phyloP scores from a whole-genome alignment of 2,888 invertebrate species.

The Cephus spinipes region DNA sequence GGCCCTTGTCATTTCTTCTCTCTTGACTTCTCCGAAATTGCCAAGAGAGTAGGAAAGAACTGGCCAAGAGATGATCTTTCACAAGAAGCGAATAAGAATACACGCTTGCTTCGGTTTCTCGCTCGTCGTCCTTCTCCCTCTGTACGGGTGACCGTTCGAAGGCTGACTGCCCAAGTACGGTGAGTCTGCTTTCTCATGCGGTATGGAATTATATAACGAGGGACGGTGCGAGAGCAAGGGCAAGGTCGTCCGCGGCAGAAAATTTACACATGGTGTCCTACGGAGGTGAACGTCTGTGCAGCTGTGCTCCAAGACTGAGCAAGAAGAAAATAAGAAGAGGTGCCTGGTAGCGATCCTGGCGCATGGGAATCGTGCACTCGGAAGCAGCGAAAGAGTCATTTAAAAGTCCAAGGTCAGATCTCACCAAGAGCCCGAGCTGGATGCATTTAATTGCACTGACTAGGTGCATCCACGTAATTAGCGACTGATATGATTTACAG shows the following conservation, averaged over 20 bases:
- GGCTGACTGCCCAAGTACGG: not conserved
- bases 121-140: not conserved
- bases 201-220: slow-evolving; percentile 6
- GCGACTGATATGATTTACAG: not conserved
- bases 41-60: not conserved
- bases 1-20: not conserved
- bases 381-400: slow-evolving; percentile 29
- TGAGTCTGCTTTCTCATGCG: slow-evolving; percentile 1
- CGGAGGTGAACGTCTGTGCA: slow-evolving; percentile 11
- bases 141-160: not conserved
- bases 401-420: slow-evolving; percentile 27
- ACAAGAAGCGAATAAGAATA: not conserved
- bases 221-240: slow-evolving; percentile 14
- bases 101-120: not conserved
- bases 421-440: not conserved
- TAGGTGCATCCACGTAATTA: not conserved
- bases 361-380: slow-evolving; percentile 8
- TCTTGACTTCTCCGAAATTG: not conserved
- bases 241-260: slow-evolving; percentile 27
- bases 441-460: not conserved
- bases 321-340: not conserved
- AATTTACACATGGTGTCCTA: slow-evolving; percentile 14
- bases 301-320: not conserved
- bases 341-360: not conserved
- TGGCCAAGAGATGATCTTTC: not conserved